Base-by-base conservation (phyloP, 2,113 vertebrate species). In the Gavialis gangeticus region DNA sequence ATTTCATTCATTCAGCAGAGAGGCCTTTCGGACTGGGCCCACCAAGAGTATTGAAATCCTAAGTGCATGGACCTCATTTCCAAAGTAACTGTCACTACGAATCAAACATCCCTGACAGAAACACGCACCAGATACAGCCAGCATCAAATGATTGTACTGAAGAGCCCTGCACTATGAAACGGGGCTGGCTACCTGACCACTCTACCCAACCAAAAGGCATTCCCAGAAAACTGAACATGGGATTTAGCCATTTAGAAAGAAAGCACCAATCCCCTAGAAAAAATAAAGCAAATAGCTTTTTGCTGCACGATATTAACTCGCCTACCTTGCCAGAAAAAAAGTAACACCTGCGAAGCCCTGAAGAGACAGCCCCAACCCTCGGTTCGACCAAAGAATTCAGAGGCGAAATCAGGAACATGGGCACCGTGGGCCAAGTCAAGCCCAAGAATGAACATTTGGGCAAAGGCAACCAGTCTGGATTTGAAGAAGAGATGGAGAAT, bases 131-230 rank as follows among this genome's bases (percentile, higher is more conserved):
- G 75, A 94, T 80, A 79, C 0, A 0, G 58, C 81, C 92, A 80
- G 25, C 87, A 79, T 96, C 88, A 95, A 97, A 97, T 96, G 96
- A 97, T 96, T 94, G 92, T 87, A 79, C 66, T 69, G 93, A 93
- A 96, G 69, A 87, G 80, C 86, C 94, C 79, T 92, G 89, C 37
- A n/a, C 89, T 90, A 93, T 87, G 85, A 97, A 95, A 93, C 64
- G 18, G 67, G 86, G 85, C 87, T 79, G 78, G 46, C 93, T 14
- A 8, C 64, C 92, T 94, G 71, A 95, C 92, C 5, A 3, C 87
- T 97, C 88, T 90, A 78, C 90, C 94, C 92, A 93, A 92, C 91
- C 92, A 97, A 96, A 92, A 85, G 97, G 59, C 84, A 95, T 90
- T 85, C 67, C 64, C 87, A 97, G 97, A 94, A 97, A 96, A 94